These are phyloP conservation scores for Hyla sarda DNA, from an alignment of 2,113 vertebrate genomes.

Conservation along the genomic window DNA sequence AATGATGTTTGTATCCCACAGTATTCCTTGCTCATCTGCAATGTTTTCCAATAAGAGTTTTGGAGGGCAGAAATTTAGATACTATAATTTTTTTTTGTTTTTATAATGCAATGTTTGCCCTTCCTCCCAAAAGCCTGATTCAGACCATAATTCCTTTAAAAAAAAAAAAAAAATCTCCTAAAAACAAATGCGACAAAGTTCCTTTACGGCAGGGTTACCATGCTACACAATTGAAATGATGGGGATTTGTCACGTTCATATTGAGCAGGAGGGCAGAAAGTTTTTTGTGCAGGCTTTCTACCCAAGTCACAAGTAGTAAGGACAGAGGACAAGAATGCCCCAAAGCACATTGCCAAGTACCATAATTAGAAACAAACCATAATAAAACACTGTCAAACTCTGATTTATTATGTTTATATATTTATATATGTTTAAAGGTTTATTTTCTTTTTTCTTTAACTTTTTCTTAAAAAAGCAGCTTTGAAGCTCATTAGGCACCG, in stretches of 20 bases:
- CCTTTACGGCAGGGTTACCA: conserved; percentile 26
- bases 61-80: neutral
- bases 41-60: conserved; percentile 13
- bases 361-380: conserved; percentile 71
- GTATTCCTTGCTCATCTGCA: conserved; percentile 41
- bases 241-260: conserved; percentile 5
- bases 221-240: conserved; percentile 40
- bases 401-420: conserved; percentile 72
- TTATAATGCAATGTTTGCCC: neutral
- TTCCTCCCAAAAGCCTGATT: neutral
- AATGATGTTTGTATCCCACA: conserved; percentile 40
- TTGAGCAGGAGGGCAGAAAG: conserved; percentile 25
- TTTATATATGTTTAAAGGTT: conserved; percentile 64
- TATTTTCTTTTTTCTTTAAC: conserved; percentile 20
- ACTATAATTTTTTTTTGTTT: too few species aligned
- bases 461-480: conserved; percentile 86
- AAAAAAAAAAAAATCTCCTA: conserved; percentile 3
- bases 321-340: conserved; percentile 70
- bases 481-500: conserved; percentile 90
- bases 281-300: conserved; percentile 38
- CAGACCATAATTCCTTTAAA: neutral
- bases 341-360: conserved; percentile 69
- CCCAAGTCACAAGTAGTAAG: conserved; percentile 65
- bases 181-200: conserved; percentile 30
- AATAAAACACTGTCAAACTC: conserved; percentile 79